Evolutionary conservation across 2,113 vertebrate species (phyloP), one percentile per base, ranked within the genome.

Genomic region (Vimba vimba): DNA sequence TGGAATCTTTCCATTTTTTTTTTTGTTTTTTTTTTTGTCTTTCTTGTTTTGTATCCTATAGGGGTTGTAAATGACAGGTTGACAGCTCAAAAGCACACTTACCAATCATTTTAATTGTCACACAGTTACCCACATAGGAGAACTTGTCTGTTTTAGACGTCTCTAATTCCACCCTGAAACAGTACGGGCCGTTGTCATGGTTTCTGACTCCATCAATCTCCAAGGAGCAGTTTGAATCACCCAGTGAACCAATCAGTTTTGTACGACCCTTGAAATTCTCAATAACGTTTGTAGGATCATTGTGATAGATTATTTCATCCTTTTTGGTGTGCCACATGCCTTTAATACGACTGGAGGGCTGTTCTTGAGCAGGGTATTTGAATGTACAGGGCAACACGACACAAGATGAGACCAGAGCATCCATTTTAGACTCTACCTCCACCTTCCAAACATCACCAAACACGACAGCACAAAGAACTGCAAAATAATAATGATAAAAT

Each of bases 351-450:
- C 89, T 88, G 0, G 1, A 0, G 13, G 92, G 69, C 8, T 87
- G 82, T 0, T 43, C 1, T 3, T 0, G 15, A 6, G 43, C 57
- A 13, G 92, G 88, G 52, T 93, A 87, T 5, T 17, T 87, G 84
- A 92, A 93, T 4, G 85, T 60, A 79, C 93, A 94, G 30, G 93
- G 93, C 8, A 94, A 11, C 78, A 94, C 93, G 12, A 92, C 88
- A 80, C 93, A 94, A 83, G 94, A 94, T 4, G 0, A 0, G 7
- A 90, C 91, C 33, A 94, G 79, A 21, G 89, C 85, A 0, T 92
- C 23, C 10, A 89, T 30, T 57, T 23, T 0, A 15, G 62, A 0
- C 0, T 74, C 52, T 55, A 91, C 77, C 0, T 0, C 1, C 9
- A 85, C 90, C 33, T 33, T 89, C 94, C 94, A 94, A 1, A 73